Evolutionary conservation across 2,888 invertebrate species (phyloP).

Genomic region (Bellardia pandia): DNA sequence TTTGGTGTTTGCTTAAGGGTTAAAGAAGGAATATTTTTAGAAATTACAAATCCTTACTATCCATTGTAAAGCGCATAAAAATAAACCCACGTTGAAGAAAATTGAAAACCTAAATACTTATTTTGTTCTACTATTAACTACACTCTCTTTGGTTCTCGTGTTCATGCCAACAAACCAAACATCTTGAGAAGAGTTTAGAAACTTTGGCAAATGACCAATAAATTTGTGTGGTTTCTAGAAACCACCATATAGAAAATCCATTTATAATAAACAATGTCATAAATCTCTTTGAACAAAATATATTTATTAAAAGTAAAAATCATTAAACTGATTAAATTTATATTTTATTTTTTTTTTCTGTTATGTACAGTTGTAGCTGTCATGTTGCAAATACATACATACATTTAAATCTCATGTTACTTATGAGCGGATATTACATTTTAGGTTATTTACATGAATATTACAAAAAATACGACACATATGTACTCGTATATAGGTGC

Average conservation of each 20-base stretch:
- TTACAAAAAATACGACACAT: conserved; percentile 23
- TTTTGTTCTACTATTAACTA: neutral
- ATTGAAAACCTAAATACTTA: neutral
- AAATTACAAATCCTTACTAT: no score
- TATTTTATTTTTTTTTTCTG: neutral
- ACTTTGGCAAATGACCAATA: conserved; percentile 49
- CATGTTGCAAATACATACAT: conserved; percentile 36
- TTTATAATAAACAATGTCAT: conserved; percentile 52
- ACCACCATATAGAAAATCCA: conserved; percentile 25
- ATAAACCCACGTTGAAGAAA: no score
- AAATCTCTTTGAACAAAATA: conserved; percentile 27
- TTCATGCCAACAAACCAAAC: neutral
- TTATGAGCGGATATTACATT: conserved; percentile 66
- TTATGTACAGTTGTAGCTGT: neutral
- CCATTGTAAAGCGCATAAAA: no score
- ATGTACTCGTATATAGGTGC: neutral
- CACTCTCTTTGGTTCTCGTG: neutral
- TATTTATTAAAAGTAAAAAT: conserved; percentile 46
- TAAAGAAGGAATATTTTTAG: no score
- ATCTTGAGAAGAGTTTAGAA: neutral
- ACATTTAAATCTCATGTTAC: conserved; percentile 50
- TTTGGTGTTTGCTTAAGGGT: no score
- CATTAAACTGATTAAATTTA: conserved; percentile 61
- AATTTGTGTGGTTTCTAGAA: conserved; percentile 32
- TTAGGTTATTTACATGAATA: conserved; percentile 62